Base-by-base conservation (phyloP, 2,113 vertebrate genomes). In the Periophthalmodon schlosseri region DNA sequence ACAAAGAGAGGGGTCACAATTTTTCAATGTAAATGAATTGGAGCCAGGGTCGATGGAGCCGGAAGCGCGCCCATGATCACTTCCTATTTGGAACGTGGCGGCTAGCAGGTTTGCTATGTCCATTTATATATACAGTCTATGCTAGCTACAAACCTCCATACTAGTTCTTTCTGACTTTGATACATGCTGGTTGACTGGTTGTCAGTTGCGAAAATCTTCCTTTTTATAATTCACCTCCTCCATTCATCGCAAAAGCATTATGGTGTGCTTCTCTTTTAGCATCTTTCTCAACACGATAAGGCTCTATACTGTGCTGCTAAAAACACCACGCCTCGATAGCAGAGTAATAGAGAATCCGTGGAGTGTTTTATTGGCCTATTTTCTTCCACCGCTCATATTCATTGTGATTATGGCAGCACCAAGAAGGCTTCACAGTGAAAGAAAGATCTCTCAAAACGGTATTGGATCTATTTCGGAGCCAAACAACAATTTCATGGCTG, bases 401-500 rank as follows among this genome's bases (percentile, higher is more conserved):
- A 67, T 74, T 68, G 57, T 60, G 49, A 69, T 39, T 69, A 58
- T 20, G 61, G 75, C 81, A 33, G 60, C 63, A 69, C 44, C 69
- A 76, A 20, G 24, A 68, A 77, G 73, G 69, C 65, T 58, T 76
- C 44, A 58, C 50, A 72, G 77, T 57, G 21, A 13, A 34, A 78
- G 58, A 24, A 66, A 73, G 73, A 69, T 72, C 69, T 73, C 61
- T 57, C 33, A 21, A 69, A 82, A 77, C 57, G 68, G 78, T 76
- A 80, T 81, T 78, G 80, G 78, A 85, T 90, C 85, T 36, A 75
- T 89, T 86, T 87, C 69, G 49, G 74, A 85, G 72, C 79, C 83
- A 90, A 86, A 88, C 88, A 89, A 89, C 87, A 86, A 89, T 89
- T 90, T 91, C 81, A 92, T 74, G 85, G 85, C 78, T 85, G 87